Evolutionary conservation across 2,113 vertebrate species (phyloP).

Genomic region (Papio anubis): DNA sequence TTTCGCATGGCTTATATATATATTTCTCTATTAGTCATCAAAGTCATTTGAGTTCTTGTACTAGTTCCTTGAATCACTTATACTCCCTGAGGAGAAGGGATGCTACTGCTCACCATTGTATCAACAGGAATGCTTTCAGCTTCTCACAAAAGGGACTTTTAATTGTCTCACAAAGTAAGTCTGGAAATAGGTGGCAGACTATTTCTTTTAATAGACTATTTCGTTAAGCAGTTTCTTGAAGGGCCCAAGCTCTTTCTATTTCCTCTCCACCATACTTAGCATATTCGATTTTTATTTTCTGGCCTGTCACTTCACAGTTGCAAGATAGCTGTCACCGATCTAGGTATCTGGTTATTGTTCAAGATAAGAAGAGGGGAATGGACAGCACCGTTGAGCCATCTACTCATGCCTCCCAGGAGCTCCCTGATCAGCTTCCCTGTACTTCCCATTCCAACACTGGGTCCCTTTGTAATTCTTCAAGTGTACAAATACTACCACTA

Average conservation of each 20-base stretch:
- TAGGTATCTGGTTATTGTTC: constrained; percentile 58
- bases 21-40: constrained; percentile 8
- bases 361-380: not conserved
- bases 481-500: not conserved
- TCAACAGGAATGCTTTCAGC: not conserved
- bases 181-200: not conserved
- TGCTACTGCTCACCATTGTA: not conserved
- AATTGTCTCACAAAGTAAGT: constrained; percentile 5
- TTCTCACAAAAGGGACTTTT: not conserved
- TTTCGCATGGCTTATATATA: not conserved
- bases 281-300: constrained; percentile 45
- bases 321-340: not conserved
- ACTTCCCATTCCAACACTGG: not conserved
- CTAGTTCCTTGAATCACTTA: not conserved
- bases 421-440: not conserved
- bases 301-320: not conserved
- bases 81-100: constrained; percentile 29
- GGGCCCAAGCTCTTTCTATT: not conserved
- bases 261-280: not conserved
- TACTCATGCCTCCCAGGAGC: not conserved
- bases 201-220: too few species aligned
- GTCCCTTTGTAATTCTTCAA: not conserved
- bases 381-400: not conserved
- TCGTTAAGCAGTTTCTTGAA: constrained; percentile 42
- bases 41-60: not conserved